Base-by-base conservation (phyloP, 2,888 invertebrate genomes). In the Antheraea assamensis region DNA sequence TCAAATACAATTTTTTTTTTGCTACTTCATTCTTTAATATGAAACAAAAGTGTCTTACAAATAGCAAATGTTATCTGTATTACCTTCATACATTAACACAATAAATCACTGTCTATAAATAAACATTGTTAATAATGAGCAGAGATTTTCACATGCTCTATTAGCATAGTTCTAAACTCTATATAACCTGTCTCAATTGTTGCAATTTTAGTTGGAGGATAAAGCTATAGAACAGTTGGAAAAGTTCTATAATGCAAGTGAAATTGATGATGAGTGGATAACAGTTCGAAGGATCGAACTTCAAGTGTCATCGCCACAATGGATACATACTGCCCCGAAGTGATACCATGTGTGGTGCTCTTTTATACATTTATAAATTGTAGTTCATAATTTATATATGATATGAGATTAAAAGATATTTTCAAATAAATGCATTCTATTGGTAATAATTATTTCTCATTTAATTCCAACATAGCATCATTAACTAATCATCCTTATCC, bases 161-260 rank as follows among this genome's bases (percentile, higher is more conserved):
- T 42, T 42, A 42, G 13, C 7, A 42, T 42, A 42, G 42, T 42
- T 42, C 10, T 55, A 8, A 21, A 21, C 10, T 55, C n/a, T n/a
- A 55, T 3, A 58, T 58, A 58, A 58, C n/a, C 58, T 24, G 13
- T 58, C 10, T 58, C 21, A 55, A 71, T 35, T 35, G 49, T 75
- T 80, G 82, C 74, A 72, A 77, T 90, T 93, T 58, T 91, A 97
- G 97, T 94, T 98, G 79, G 98, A 98, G 93, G 98, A 98, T 87
- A 96, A 96, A 86, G 98, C 98, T 0, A 97, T 98, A 79, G 96
- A 97, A 76, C 97, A 98, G 79, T 89, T 98, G 75, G 94, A 96
- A 74, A 93, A 95, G 75, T 97, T 97, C 87, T 98, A 98, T 90
- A 96, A 96, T 82, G 95, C 96, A 1, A 96, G 96, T 74, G 96